Evolutionary conservation across 1,140 invertebrate species (phyloP), one percentile per base, ranked within the genome.

Genomic region (Solen grandis): DNA sequence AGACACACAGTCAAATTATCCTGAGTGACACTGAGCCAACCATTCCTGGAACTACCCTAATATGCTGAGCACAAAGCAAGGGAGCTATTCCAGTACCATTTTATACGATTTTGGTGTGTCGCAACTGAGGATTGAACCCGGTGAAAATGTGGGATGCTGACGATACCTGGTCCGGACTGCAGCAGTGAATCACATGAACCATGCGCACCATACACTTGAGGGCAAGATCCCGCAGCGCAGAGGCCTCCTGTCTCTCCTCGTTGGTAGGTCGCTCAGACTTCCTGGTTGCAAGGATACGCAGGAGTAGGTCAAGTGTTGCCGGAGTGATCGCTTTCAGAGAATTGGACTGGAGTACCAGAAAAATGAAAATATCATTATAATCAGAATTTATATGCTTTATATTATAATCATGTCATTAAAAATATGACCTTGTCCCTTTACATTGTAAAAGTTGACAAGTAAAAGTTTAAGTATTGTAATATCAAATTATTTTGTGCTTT

Each of bases 141-240:
- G n/a, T n/a, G n/a, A n/a, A n/a, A n/a, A n/a, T n/a, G n/a, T n/a
- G n/a, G n/a, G n/a, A n/a, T n/a, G n/a, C n/a, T n/a, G n/a, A n/a
- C n/a, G n/a, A 88, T 83, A 94, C 94, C 93, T 94, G 93, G 91
- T 94, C 94, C 41, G 94, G 93, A 90, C 93, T 93, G 86, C 92
- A 93, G 82, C 91, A 92, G 75, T 94, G 92, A 65, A 94, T 89
- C 33, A 94, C 92, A 82, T 94, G 93, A 22, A 94, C 91, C 93
- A 94, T 94, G n/a, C 92, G 87, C 10, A 93, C 91, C 75, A 94
- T 93, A 86, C 94, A 94, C 80, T 93, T 92, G 19, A 94, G 88
- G n/a, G 93, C 93, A 5, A 93, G 87, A 46, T 87, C 75, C 41
- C 93, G 92, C 79, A 83, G 90, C 88, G 69, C 91, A 87, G 89